A percentile compares a stretch with the other conserved stretches of the same genome.
Evolutionary conservation across 1,140 invertebrate genomes (phyloP).

Genomic region (Aporrectodea caliginosa): DNA sequence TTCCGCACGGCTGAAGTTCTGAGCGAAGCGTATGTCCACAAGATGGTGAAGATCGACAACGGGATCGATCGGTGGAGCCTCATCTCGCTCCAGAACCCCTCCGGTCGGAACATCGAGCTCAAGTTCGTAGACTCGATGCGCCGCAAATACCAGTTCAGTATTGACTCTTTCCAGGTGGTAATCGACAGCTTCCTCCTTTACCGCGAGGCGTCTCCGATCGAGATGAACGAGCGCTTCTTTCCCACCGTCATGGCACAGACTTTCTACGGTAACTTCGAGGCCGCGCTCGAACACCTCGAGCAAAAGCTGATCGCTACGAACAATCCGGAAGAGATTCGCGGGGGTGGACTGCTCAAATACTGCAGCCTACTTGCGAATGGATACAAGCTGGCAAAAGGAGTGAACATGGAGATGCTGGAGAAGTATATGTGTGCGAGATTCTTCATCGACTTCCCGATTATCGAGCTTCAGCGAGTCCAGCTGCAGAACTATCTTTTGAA

Average conservation of each 20-base stretch:
- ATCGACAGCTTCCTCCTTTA: conserved; percentile 90
- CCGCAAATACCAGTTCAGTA: conserved; percentile 97
- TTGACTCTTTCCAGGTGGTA: conserved; percentile 98
- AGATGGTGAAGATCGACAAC: conserved; percentile 86
- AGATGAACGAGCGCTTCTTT: conserved; percentile 91
- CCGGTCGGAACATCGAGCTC: conserved; percentile 80
- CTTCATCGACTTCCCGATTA: conserved; percentile 89
- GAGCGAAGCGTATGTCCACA: conserved; percentile 97
- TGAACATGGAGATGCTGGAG: conserved; percentile 84
- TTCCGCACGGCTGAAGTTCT: conserved; percentile 76
- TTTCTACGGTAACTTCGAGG: conserved; percentile 94
- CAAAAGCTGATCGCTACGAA: conserved; percentile 89
- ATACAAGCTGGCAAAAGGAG: conserved; percentile 79
- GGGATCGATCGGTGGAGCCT: conserved; percentile 86
- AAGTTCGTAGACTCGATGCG: conserved; percentile 99
- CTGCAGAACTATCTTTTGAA: conserved; percentile 59
- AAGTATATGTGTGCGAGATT: conserved; percentile 99
- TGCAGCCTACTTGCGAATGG: conserved; percentile 90
- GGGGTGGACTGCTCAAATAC: conserved; percentile 96
- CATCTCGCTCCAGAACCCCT: conserved; percentile 89
- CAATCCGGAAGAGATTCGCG: conserved; percentile 96
- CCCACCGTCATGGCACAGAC: conserved; percentile 94
- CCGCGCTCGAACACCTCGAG: conserved; percentile 87
- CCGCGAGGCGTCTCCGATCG: conserved; percentile 78
- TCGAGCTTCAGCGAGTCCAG: conserved; percentile 26